Conservation (phyloP, 2,797 vertebrate genomes). For the Enteromius fasciolatus region DNA sequence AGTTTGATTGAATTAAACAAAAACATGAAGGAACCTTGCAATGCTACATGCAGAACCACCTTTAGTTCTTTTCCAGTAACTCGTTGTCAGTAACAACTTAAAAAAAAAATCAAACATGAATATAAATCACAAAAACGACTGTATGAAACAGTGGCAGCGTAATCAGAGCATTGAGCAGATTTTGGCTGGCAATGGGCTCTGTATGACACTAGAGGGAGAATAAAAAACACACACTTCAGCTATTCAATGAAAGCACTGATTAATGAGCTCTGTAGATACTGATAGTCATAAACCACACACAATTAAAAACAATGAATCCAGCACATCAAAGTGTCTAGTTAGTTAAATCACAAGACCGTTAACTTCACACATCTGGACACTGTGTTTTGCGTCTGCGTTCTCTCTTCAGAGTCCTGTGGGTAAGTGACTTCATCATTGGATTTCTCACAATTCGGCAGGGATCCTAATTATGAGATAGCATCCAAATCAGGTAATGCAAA, state of each 20-base stretch:
- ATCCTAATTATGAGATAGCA: not conserved
- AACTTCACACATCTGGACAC: not conserved
- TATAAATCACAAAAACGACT: not conserved
- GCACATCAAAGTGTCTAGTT: not conserved
- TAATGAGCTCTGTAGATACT: conserved; percentile 57
- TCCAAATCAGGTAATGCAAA: not conserved
- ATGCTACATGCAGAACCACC: too few relatives aligned
- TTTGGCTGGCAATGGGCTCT: conserved; percentile 39
- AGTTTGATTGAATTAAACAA: too few relatives aligned
- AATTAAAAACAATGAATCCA: conserved; percentile 51
- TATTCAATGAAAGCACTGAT: conserved; percentile 56
- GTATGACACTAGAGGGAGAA: conserved; percentile 58
- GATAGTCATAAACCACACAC: conserved; percentile 60
- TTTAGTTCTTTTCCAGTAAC: too few relatives aligned
- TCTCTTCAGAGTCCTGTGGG: not conserved
- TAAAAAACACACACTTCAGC: conserved; percentile 54
- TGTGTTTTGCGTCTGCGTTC: not conserved
- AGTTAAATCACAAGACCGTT: conserved; percentile 6
- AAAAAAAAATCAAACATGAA: too few relatives aligned
- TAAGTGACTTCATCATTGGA: not conserved
- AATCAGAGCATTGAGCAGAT: conserved; percentile 34
- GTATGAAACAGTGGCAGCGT: conserved; percentile 20
- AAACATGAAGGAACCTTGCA: too few relatives aligned
- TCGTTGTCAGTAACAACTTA: too few relatives aligned
- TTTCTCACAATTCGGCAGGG: conserved; percentile 5